Conservation (phyloP, 1,140 invertebrate genomes). For the Anastatus disparis region DNA sequence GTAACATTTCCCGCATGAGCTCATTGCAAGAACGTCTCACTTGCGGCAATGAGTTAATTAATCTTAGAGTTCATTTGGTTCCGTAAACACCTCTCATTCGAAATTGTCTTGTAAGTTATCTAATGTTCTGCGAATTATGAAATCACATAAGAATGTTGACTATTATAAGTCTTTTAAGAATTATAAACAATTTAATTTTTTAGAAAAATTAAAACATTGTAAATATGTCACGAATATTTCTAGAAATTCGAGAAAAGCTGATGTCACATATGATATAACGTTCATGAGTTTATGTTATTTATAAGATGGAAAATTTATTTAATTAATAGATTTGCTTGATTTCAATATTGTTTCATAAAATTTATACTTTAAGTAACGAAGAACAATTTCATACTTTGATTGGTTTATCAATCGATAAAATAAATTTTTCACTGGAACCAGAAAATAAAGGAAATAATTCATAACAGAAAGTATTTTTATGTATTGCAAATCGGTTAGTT, state of each 20-base stretch:
- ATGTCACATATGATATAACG: too few species aligned
- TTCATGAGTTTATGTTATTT: too few species aligned
- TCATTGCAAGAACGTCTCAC: background rate
- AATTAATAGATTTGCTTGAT: too few species aligned
- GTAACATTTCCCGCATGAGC: slow-evolving; percentile 1
- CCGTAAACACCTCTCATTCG: slow-evolving; percentile 38
- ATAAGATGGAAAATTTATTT: too few species aligned
- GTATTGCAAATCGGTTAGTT: too few species aligned
- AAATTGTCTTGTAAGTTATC: background rate
- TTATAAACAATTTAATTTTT: background rate
- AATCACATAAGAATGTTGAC: background rate
- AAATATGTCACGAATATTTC: background rate
- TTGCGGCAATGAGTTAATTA: background rate
- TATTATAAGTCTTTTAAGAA: background rate
- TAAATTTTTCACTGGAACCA: too few species aligned
- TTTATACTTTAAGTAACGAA: too few species aligned
- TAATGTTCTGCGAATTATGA: background rate
- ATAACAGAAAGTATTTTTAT: too few species aligned
- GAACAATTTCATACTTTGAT: too few species aligned
- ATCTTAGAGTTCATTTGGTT: slow-evolving; percentile 1
- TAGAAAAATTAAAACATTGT: background rate
- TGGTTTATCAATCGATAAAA: too few species aligned
- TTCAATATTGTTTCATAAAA: too few species aligned
- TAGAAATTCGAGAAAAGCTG: background rate
- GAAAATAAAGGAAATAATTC: too few species aligned